Percentiles rank a stretch among this genome's conserved stretches.
phyloP scores from a whole-genome alignment of 2,797 vertebrate species.

The Potorous gilbertii region DNA sequence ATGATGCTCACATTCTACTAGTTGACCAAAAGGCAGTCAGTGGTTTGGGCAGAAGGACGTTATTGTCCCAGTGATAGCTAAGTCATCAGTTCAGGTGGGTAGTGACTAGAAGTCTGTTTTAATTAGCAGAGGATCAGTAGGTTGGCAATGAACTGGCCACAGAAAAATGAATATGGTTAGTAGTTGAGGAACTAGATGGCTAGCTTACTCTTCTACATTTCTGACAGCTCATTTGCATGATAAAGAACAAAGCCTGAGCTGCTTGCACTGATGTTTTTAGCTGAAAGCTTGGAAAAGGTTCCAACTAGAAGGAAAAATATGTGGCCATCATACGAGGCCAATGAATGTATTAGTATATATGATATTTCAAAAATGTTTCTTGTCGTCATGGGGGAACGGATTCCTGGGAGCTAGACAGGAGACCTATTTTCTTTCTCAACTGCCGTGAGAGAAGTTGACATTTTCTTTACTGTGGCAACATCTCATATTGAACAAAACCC shows the following conservation, averaged over 20 bases:
- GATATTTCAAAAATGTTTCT: slow-evolving; percentile 45
- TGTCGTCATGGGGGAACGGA: slow-evolving; percentile 49
- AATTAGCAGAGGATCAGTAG: not conserved
- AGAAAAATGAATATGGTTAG: slow-evolving; percentile 23
- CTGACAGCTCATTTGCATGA: slow-evolving; percentile 12
- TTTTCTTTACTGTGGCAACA: slow-evolving; percentile 57
- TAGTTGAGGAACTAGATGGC: slow-evolving; percentile 7
- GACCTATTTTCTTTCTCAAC: slow-evolving; percentile 29
- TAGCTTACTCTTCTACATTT: slow-evolving; percentile 33
- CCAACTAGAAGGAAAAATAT: not conserved
- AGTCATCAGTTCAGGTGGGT: not conserved
- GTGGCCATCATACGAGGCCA: slow-evolving; percentile 32
- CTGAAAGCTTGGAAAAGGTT: slow-evolving; percentile 28
- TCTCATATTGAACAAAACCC: slow-evolving; percentile 54
- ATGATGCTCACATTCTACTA: not conserved
- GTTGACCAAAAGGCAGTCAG: not conserved
- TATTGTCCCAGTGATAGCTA: slow-evolving; percentile 12
- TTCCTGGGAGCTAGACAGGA: slow-evolving; percentile 42
- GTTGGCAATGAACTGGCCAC: slow-evolving; percentile 13
- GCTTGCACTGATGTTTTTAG: slow-evolving; percentile 24
- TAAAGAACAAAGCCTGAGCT: slow-evolving; percentile 19
- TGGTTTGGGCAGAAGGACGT: not conserved
- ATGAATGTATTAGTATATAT: slow-evolving; percentile 9
- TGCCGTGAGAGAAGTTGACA: slow-evolving; percentile 52
- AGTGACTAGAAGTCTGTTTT: slow-evolving; percentile 18